Percentiles rank a stretch among this genome's conserved stretches.
These are phyloP conservation scores for Lacerta agilis DNA, from an alignment of 2,797 vertebrate species.

Conservation along the genomic window DNA sequence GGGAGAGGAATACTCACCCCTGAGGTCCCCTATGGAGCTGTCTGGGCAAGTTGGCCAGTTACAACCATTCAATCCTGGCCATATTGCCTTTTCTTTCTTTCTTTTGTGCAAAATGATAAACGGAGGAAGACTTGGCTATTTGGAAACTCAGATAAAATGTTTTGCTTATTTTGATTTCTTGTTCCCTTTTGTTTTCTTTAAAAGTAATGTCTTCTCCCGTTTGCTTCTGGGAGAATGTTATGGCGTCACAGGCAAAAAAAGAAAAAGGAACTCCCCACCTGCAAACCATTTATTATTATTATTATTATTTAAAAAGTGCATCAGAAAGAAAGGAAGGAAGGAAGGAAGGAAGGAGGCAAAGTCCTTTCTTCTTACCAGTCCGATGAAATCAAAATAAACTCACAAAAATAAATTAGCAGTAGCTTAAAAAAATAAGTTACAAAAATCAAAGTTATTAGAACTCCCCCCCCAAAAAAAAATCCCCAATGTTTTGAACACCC, in stretches of 20 bases:
- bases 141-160: background rate
- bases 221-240: conserved; percentile 15
- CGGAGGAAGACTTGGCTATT: conserved; percentile 48
- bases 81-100: conserved; percentile 27
- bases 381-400: conserved; percentile 69
- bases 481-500: background rate
- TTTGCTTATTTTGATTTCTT: conserved; percentile 5
- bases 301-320: background rate
- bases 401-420: conserved; percentile 31
- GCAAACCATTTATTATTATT: background rate
- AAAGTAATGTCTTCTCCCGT: conserved; percentile 12
- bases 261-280: background rate
- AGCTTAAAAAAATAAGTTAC: conserved; percentile 36
- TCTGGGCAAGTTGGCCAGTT: background rate
- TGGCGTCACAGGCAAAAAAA: conserved; percentile 2
- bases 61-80: background rate
- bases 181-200: conserved; percentile 11
- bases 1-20: background rate
- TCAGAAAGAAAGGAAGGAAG: background rate
- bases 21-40: background rate
- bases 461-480: no score
- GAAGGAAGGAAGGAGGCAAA: conserved; percentile 7
- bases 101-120: conserved; percentile 46
- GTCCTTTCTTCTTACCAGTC: conserved; percentile 25
- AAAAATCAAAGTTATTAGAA: conserved; percentile 6